A percentile compares a stretch with the other conserved stretches of the same genome.
These are phyloP conservation scores for Lasioglossum morio DNA, from an alignment of 2,888 invertebrate genomes.

Conservation along the genomic window DNA sequence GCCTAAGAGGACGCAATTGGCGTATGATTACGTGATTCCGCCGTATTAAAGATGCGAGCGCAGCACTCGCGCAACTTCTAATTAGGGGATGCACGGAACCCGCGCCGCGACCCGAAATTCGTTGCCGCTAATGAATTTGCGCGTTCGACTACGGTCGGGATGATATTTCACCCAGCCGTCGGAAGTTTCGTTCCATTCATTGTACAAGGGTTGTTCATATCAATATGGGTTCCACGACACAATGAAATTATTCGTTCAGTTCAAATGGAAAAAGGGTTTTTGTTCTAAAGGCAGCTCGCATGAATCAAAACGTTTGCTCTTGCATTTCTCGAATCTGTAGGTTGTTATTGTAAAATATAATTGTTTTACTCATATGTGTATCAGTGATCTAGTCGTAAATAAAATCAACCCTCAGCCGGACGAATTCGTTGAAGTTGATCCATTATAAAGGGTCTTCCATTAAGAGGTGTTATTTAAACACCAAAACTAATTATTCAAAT, in stretches of 20 bases:
- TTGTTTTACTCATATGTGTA: too few species aligned
- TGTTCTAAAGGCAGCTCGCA: too few species aligned
- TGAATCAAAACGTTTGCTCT: not conserved
- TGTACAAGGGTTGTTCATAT: not conserved
- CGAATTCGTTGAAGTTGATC: too few species aligned
- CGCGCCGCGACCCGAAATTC: not conserved
- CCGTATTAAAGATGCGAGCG: constrained; percentile 20
- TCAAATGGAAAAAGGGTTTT: not conserved
- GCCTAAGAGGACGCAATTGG: not conserved
- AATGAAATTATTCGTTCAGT: not conserved
- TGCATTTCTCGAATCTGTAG: too few species aligned
- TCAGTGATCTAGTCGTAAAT: too few species aligned
- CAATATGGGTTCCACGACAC: not conserved
- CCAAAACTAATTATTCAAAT: too few species aligned
- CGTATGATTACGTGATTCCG: constrained; percentile 2
- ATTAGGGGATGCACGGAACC: constrained; percentile 2
- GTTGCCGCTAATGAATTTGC: constrained; percentile 18
- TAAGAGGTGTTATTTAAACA: too few species aligned
- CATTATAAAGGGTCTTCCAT: too few species aligned
- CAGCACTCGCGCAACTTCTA: not conserved
- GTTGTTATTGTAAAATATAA: too few species aligned
- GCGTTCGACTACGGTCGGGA: not conserved
- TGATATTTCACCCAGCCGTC: not conserved
- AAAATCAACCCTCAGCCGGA: too few species aligned
- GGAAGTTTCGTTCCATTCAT: not conserved